Conservation (phyloP, 2,113 vertebrate species). For the Athene noctua region DNA sequence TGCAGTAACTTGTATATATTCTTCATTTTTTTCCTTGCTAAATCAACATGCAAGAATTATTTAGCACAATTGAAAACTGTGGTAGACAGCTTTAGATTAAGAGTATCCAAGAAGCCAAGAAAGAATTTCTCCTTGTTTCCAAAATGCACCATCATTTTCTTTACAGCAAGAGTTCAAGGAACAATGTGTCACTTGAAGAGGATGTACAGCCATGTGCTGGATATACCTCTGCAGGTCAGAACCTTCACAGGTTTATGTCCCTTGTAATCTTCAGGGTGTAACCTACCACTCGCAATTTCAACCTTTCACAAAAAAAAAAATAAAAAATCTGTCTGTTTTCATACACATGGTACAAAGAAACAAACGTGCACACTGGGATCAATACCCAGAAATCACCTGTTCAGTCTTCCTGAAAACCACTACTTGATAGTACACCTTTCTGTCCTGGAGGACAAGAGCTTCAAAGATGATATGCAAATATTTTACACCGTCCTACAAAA, state of each 20-base stretch:
- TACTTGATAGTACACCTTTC: neutral
- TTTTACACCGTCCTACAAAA: neutral
- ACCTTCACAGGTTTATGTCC: neutral
- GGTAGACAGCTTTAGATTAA: neutral
- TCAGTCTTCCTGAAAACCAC: neutral
- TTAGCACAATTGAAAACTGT: fast-evolving
- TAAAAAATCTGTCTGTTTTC: too few relatives aligned
- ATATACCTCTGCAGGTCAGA: neutral
- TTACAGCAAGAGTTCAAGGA: neutral
- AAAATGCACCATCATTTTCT: neutral
- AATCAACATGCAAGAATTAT: neutral
- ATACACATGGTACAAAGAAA: neutral
- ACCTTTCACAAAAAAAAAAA: neutral
- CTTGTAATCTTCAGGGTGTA: neutral
- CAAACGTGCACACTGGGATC: neutral
- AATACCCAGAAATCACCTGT: neutral
- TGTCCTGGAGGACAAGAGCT: neutral
- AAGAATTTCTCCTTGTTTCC: neutral
- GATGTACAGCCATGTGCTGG: neutral
- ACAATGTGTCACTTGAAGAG: neutral
- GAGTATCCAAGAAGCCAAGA: neutral
- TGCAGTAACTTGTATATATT: neutral
- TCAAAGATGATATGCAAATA: neutral
- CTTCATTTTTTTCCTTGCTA: neutral
- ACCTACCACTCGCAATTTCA: neutral